Conservation (phyloP, 1,140 invertebrate genomes). For the Drosophila ohnishii region DNA sequence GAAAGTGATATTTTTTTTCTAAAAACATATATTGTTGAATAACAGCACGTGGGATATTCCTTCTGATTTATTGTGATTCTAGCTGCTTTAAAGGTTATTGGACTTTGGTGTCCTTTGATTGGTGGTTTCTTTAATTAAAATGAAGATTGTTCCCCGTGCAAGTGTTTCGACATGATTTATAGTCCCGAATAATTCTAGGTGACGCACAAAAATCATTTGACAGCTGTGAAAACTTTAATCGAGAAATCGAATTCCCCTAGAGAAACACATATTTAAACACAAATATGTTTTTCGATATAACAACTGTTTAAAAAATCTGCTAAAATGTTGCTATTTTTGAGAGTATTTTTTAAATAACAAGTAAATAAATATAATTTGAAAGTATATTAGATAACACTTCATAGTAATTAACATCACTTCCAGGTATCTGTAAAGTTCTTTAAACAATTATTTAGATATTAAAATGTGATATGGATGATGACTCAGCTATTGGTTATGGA, state of each 20-base stretch:
- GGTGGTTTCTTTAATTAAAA: background rate
- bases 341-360: background rate
- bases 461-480: background rate
- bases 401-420: background rate
- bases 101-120: background rate
- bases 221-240: constrained; percentile 39
- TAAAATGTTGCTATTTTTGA: background rate
- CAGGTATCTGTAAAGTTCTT: background rate
- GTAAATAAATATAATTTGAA: background rate
- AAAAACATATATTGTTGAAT: background rate
- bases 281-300: constrained; percentile 6
- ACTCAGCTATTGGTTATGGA: background rate
- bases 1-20: background rate
- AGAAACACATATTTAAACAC: constrained; percentile 44
- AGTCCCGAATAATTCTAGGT: constrained; percentile 24
- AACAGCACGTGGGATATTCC: constrained; percentile 27
- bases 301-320: background rate
- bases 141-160: background rate
- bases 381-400: background rate
- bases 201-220: constrained; percentile 40
- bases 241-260: constrained; percentile 32
- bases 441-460: background rate
- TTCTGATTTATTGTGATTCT: constrained; percentile 19
- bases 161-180: constrained; percentile 16
- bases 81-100: constrained; percentile 6